These are phyloP conservation scores for Pogoniulus pusillus DNA, from an alignment of 2,797 vertebrate species.

Conservation along the genomic window DNA sequence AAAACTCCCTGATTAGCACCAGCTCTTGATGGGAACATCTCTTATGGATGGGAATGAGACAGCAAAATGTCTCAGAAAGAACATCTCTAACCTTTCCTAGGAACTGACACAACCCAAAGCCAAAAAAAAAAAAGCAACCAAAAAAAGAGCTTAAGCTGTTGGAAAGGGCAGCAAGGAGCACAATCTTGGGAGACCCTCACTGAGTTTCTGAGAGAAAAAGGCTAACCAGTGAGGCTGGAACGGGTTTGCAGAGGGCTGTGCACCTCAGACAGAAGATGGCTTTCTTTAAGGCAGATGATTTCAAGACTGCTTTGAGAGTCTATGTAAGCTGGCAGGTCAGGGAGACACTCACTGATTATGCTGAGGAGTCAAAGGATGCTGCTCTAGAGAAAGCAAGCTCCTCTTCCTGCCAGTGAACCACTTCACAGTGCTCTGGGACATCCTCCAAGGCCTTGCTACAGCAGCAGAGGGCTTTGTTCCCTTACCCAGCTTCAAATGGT, in stretches of 20 bases:
- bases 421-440: neutral
- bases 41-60: neutral
- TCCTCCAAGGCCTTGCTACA: neutral
- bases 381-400: neutral
- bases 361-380: neutral
- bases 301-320: neutral
- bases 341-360: neutral
- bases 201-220: neutral
- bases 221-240: neutral
- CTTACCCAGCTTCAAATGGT: neutral
- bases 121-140: too few species aligned
- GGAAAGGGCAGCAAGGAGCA: neutral
- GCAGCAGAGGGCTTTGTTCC: neutral
- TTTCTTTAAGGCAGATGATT: neutral
- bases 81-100: neutral
- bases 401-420: neutral
- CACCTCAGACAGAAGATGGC: neutral
- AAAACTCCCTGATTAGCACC: neutral
- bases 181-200: neutral
- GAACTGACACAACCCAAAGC: neutral
- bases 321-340: neutral
- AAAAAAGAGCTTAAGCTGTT: neutral
- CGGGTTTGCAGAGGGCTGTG: neutral
- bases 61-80: conserved; percentile 11
- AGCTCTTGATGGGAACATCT: neutral